These are phyloP conservation scores for Bos indicus DNA, from an alignment of 2,113 vertebrate genomes.

Conservation along the genomic window DNA sequence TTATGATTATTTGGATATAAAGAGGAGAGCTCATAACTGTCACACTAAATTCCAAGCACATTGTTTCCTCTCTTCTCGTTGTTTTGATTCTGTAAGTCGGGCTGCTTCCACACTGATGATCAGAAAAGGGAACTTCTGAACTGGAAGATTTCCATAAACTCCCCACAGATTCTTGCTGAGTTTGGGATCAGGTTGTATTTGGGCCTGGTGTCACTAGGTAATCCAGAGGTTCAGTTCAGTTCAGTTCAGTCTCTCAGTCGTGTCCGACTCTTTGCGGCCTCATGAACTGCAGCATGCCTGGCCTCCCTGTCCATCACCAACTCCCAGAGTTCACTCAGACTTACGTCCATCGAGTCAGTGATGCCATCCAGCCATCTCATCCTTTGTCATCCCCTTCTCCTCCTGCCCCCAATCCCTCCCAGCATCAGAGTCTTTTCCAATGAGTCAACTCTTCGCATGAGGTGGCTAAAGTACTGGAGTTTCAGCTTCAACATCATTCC, in stretches of 20 bases:
- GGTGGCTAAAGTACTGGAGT: too few relatives aligned
- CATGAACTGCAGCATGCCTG: too few relatives aligned
- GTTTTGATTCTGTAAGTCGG: background rate
- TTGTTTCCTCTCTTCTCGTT: background rate
- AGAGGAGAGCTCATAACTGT: background rate
- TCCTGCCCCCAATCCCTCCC: too few relatives aligned
- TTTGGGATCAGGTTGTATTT: background rate
- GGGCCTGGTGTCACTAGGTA: background rate
- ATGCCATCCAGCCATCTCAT: too few relatives aligned
- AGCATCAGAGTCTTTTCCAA: too few relatives aligned
- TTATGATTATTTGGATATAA: background rate
- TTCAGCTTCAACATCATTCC: too few relatives aligned
- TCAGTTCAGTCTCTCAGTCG: too few relatives aligned
- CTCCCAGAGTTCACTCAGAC: too few relatives aligned
- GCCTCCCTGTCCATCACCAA: too few relatives aligned
- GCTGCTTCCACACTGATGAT: background rate
- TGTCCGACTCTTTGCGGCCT: rapidly evolving
- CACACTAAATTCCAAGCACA: background rate
- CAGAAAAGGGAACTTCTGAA: background rate
- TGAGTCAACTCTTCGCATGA: too few relatives aligned
- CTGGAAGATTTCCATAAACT: background rate
- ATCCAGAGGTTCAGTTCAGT: background rate
- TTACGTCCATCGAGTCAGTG: rapidly evolving
- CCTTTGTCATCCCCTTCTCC: too few relatives aligned
- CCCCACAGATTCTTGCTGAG: background rate